Conservation (phyloP, 1,140 invertebrate species). For the Lethocerus indicus region DNA sequence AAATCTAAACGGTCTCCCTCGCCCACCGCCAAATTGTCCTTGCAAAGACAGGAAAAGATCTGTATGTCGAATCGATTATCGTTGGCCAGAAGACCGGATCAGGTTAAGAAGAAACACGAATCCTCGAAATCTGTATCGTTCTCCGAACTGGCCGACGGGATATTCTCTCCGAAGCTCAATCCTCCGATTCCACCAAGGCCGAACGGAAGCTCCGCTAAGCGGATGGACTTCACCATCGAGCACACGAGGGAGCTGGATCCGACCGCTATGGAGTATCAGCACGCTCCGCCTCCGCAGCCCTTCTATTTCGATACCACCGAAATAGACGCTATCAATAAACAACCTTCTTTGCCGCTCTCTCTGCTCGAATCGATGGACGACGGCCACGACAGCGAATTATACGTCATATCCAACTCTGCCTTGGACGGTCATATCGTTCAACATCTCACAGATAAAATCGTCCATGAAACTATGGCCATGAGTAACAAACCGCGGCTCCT, state of each 20-base stretch:
- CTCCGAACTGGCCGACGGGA: background rate
- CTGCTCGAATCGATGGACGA: constrained; percentile 4
- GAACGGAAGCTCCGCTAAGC: constrained; percentile 3
- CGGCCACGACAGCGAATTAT: constrained; percentile 16
- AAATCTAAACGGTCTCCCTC: too few species aligned
- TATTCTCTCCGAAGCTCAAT: background rate
- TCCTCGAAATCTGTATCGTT: background rate
- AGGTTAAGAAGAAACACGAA: background rate
- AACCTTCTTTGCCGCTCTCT: constrained; percentile 5
- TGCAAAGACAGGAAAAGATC: background rate
- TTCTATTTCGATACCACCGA: constrained; percentile 4
- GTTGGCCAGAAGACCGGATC: background rate
- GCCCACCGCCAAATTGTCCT: too few species aligned
- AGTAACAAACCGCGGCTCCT: constrained; percentile 7
- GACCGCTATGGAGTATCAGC: constrained; percentile 1
- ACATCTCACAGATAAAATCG: constrained; percentile 13
- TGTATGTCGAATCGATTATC: too few species aligned
- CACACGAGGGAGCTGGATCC: background rate
- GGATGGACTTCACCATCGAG: constrained; percentile 5
- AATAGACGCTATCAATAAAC: constrained; percentile 9
- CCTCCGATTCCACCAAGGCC: constrained; percentile 13
- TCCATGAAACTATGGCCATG: background rate
- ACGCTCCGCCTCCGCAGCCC: constrained; percentile 4
- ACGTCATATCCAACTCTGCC: constrained; percentile 20
- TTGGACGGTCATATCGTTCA: constrained; percentile 17